Conservation (phyloP, 2,888 invertebrate species). For the Scaptomyza flava region DNA sequence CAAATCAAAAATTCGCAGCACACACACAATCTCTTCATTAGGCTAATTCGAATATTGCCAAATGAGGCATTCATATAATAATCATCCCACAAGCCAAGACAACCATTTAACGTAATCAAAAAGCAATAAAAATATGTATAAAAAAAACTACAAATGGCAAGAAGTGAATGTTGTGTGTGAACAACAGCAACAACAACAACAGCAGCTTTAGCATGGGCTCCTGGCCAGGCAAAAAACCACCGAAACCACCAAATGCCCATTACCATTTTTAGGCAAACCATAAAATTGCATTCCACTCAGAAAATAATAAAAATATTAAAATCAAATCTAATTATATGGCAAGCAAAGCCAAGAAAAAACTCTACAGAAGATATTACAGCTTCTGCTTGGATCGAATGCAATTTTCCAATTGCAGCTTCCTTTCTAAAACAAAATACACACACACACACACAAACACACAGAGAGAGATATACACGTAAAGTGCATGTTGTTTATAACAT, state of each 20-base stretch:
- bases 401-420: slow-evolving; percentile 54
- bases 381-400: slow-evolving; percentile 30
- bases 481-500: slow-evolving; percentile 41
- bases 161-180: slow-evolving; percentile 63
- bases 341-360: slow-evolving; percentile 15
- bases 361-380: slow-evolving; percentile 18
- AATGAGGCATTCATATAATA: background rate
- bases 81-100: slow-evolving; percentile 5
- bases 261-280: slow-evolving; percentile 51
- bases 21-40: slow-evolving; percentile 1
- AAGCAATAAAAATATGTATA: slow-evolving; percentile 6
- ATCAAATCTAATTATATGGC: slow-evolving; percentile 63
- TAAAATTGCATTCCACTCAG: slow-evolving; percentile 25
- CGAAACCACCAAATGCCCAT: slow-evolving; percentile 41
- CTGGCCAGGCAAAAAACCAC: slow-evolving; percentile 17
- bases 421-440: slow-evolving; percentile 71
- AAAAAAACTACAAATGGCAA: slow-evolving; percentile 10
- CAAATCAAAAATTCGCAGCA: no score
- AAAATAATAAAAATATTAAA: slow-evolving; percentile 54
- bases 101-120: slow-evolving; percentile 28
- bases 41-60: background rate
- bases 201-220: slow-evolving; percentile 4
- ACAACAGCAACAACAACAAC: slow-evolving; percentile 14
- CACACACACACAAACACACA: slow-evolving; percentile 20
- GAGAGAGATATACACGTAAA: slow-evolving; percentile 17